Conservation (phyloP, 2,888 invertebrate genomes). For the Pollenia amentaria region DNA sequence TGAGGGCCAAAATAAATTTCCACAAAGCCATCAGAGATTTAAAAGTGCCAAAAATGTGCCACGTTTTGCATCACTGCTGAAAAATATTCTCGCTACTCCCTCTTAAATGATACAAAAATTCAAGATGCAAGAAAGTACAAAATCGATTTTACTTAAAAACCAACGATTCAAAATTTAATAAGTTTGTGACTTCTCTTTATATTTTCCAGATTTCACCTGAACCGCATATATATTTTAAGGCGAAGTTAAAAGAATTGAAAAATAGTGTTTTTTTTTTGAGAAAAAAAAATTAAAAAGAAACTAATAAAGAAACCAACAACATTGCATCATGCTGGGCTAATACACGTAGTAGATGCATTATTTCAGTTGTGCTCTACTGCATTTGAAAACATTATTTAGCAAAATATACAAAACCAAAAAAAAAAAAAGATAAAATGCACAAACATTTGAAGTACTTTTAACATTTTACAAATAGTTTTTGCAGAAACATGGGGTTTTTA, state of each 20-base stretch:
- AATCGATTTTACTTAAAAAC: too few species aligned
- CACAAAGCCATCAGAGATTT: too few species aligned
- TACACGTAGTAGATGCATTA: conserved; percentile 32
- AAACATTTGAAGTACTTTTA: conserved; percentile 50
- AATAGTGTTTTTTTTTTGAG: conserved; percentile 38
- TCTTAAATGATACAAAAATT: too few species aligned
- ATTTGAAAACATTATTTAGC: conserved; percentile 66
- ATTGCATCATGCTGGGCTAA: conserved; percentile 71
- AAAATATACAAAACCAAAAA: conserved; percentile 25
- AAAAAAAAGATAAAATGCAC: conserved; percentile 30
- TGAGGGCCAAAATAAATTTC: too few species aligned
- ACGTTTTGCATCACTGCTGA: too few species aligned
- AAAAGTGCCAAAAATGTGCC: too few species aligned
- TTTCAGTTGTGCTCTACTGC: conserved; percentile 61
- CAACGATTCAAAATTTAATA: too few species aligned
- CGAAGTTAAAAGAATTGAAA: conserved; percentile 38
- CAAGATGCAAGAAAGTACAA: too few species aligned
- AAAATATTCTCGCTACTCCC: too few species aligned
- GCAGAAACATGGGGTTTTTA: conserved; percentile 62
- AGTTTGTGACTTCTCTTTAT: not conserved
- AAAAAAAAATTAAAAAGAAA: not conserved
- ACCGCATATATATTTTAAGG: conserved; percentile 21
- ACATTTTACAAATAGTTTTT: conserved; percentile 53
- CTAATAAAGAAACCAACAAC: conserved; percentile 40
- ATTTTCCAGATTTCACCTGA: conserved; percentile 22